These are phyloP conservation scores for Sternotherus odoratus DNA, from an alignment of 2,797 vertebrate genomes.

Conservation along the genomic window DNA sequence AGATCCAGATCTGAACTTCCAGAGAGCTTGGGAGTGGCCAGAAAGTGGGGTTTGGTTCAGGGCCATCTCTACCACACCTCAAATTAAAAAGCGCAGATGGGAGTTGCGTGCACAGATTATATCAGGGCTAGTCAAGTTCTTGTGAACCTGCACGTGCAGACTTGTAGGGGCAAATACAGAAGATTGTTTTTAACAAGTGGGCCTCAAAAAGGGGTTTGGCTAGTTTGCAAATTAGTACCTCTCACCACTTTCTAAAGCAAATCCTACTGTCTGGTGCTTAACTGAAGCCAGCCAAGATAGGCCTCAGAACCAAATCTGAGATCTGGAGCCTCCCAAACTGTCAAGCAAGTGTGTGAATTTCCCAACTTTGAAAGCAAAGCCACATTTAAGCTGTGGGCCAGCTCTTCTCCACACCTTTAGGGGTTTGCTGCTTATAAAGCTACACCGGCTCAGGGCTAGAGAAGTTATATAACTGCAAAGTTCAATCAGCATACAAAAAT, in stretches of 20 bases:
- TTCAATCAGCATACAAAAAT: background rate
- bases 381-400: background rate
- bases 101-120: background rate
- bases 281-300: accelerated
- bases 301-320: slow-evolving; percentile 23
- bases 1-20: background rate
- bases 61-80: background rate
- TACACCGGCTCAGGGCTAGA: background rate
- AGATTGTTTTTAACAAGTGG: background rate
- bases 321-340: background rate
- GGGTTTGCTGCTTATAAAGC: background rate
- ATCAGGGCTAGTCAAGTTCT: background rate
- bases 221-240: background rate
- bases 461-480: background rate
- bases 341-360: background rate
- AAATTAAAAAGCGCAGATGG: accelerated
- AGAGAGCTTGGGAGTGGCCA: background rate
- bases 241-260: slow-evolving; percentile 13
- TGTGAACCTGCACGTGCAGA: too few species aligned
- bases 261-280: slow-evolving; percentile 48
- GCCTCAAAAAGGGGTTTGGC: background rate
- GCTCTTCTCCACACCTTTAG: background rate
- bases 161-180: background rate
- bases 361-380: background rate
- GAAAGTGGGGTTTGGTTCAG: background rate